A percentile compares a stretch with the other conserved stretches of the same genome.
These are phyloP conservation scores for Bilobella aurantiaca DNA, from an alignment of 1,140 invertebrate genomes.

Conservation along the genomic window DNA sequence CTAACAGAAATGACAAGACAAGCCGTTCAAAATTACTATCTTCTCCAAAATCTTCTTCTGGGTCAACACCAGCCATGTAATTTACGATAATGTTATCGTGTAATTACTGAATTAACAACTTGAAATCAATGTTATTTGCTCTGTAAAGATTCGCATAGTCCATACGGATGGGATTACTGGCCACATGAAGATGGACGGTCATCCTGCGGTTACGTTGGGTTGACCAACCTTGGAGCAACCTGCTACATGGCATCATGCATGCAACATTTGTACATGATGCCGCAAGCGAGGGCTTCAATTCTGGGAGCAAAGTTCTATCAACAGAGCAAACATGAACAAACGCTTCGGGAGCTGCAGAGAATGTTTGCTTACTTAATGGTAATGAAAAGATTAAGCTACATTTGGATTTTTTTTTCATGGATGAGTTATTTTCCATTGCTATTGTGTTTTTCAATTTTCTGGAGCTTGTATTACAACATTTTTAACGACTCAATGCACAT, in stretches of 20 bases:
- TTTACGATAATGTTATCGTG: conserved; percentile 19
- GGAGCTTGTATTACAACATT: neutral
- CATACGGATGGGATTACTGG: conserved; percentile 95
- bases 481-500: neutral
- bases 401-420: neutral
- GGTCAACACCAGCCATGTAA: conserved; percentile 71
- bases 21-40: conserved; percentile 70
- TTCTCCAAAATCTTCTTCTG: conserved; percentile 69
- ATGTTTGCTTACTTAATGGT: conserved; percentile 90
- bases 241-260: conserved; percentile 96
- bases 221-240: conserved; percentile 88
- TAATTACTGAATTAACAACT: conserved; percentile 4
- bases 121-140: conserved; percentile 17
- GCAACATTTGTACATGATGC: conserved; percentile 95
- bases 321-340: conserved; percentile 65
- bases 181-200: conserved; percentile 85
- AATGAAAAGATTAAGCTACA: conserved; percentile 31
- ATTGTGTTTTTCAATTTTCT: neutral
- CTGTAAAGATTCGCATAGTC: conserved; percentile 56
- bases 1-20: conserved; percentile 75
- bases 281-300: conserved; percentile 71
- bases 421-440: neutral
- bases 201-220: conserved; percentile 85
- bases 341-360: conserved; percentile 72
- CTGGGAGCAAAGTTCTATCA: conserved; percentile 55